Percentiles rank a stretch among this genome's conserved stretches.
Conservation (phyloP, 1,140 invertebrate species). For the Platyscapa corneri region DNA sequence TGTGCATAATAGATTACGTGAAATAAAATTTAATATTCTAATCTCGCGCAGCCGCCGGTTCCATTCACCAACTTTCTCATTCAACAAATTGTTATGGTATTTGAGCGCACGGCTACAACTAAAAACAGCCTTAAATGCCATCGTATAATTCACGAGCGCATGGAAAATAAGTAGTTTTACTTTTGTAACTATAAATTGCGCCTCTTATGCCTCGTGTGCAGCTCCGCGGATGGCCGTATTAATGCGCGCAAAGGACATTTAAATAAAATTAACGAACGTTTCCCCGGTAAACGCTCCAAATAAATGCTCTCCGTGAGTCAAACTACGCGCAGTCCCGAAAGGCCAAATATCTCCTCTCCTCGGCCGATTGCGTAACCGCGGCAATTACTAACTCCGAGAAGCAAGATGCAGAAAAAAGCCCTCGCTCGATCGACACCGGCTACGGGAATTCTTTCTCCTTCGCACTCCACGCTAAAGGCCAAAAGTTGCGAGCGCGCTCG, state of each 20-base stretch:
- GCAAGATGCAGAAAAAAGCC: too few relatives aligned
- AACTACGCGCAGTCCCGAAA: neutral
- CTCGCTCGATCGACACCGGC: neutral
- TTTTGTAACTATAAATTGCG: neutral
- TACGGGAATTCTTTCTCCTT: neutral
- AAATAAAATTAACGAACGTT: neutral
- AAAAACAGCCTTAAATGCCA: neutral
- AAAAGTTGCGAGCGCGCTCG: neutral
- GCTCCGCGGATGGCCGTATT: neutral
- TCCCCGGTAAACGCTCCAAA: neutral
- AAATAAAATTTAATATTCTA: conserved; percentile 21
- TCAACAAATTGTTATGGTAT: conserved; percentile 5
- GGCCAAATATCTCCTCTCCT: neutral
- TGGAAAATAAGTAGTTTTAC: neutral
- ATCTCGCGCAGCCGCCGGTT: neutral
- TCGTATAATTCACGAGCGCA: neutral
- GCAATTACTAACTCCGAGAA: neutral
- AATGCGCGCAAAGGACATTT: neutral
- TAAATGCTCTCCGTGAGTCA: neutral
- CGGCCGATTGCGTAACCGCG: neutral
- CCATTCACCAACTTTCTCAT: conserved; percentile 10
- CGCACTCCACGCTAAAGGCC: neutral
- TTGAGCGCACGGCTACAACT: neutral
- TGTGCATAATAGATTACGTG: conserved; percentile 3
- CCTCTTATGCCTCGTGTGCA: neutral